phyloP scores from a whole-genome alignment of 2,113 vertebrate species.

The Platichthys stellatus region DNA sequence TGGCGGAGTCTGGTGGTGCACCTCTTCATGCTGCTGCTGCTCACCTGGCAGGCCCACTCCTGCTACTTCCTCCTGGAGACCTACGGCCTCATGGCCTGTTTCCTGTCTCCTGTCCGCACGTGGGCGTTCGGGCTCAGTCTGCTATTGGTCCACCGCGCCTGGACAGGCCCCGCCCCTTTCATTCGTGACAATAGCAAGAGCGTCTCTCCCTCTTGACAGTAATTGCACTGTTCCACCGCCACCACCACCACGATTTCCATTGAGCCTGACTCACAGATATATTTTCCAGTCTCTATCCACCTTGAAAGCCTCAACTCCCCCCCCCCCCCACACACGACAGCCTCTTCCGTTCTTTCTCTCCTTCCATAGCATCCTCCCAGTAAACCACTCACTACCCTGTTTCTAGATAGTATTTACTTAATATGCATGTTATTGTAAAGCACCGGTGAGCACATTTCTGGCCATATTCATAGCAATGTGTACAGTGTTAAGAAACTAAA shows the following conservation, averaged over 20 bases:
- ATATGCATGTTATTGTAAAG: slow-evolving; percentile 75
- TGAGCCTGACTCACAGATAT: slow-evolving; percentile 55
- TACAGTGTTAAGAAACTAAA: slow-evolving; percentile 46
- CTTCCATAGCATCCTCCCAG: slow-evolving; percentile 40
- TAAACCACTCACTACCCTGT: slow-evolving; percentile 42
- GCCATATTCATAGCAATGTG: slow-evolving; percentile 58
- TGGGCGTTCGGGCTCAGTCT: slow-evolving; percentile 88
- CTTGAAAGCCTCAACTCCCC: slow-evolving; percentile 12
- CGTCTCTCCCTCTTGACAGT: slow-evolving; percentile 81
- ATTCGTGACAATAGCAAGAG: slow-evolving; percentile 84
- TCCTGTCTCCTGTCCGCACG: slow-evolving; percentile 91
- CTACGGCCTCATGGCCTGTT: slow-evolving; percentile 88
- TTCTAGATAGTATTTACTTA: slow-evolving; percentile 65
- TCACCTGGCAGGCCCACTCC: slow-evolving; percentile 90
- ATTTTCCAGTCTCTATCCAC: slow-evolving; percentile 49
- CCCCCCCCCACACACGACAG: slow-evolving; percentile 2
- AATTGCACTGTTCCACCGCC: slow-evolving; percentile 42
- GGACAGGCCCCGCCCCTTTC: slow-evolving; percentile 81
- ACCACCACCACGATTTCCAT: slow-evolving; percentile 6
- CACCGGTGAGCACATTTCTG: slow-evolving; percentile 62
- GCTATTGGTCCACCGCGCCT: slow-evolving; percentile 85
- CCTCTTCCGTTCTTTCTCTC: slow-evolving; percentile 10
- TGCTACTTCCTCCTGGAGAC: slow-evolving; percentile 90
- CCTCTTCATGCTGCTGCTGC: slow-evolving; percentile 85
- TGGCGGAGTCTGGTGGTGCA: slow-evolving; percentile 78